Conservation (phyloP, 2,888 invertebrate genomes). For the Embidobia sp. region DNA sequence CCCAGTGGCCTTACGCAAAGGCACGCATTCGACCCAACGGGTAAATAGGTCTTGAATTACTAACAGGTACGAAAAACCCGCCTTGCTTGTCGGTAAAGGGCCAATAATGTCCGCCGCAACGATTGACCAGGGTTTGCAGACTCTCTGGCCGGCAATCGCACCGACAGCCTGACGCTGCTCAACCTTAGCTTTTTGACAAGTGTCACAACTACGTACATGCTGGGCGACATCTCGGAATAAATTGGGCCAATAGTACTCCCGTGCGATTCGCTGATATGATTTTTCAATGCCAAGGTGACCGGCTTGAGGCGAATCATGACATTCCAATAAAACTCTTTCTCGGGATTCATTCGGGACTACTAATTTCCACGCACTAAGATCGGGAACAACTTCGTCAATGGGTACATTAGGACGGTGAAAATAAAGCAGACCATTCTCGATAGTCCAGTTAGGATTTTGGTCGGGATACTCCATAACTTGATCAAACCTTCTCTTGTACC, state of each 20-base stretch:
- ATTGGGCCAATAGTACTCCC: conserved; percentile 14
- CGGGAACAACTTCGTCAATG: background rate
- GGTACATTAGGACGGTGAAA: conserved; percentile 8
- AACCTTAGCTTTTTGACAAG: background rate
- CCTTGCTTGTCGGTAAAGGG: background rate
- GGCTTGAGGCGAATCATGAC: too few species aligned
- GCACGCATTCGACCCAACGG: too few species aligned
- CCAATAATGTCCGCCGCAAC: too few species aligned
- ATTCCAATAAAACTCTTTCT: background rate
- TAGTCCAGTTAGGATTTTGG: conserved; percentile 33
- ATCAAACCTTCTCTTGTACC: background rate
- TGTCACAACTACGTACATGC: too few species aligned
- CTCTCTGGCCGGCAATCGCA: background rate
- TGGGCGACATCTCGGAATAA: too few species aligned
- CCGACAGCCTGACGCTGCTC: background rate
- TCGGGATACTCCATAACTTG: background rate
- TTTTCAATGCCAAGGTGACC: background rate
- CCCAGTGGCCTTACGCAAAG: conserved; percentile 61
- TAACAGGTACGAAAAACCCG: conserved; percentile 17
- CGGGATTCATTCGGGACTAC: background rate
- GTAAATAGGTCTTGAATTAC: too few species aligned
- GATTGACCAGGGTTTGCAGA: background rate
- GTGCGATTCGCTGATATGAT: background rate
- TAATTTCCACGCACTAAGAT: background rate
- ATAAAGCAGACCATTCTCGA: too few species aligned